A percentile compares a stretch with the other conserved stretches of the same genome.
These are phyloP conservation scores for Varroa destructor DNA, from an alignment of 1,140 invertebrate genomes.

Conservation along the genomic window DNA sequence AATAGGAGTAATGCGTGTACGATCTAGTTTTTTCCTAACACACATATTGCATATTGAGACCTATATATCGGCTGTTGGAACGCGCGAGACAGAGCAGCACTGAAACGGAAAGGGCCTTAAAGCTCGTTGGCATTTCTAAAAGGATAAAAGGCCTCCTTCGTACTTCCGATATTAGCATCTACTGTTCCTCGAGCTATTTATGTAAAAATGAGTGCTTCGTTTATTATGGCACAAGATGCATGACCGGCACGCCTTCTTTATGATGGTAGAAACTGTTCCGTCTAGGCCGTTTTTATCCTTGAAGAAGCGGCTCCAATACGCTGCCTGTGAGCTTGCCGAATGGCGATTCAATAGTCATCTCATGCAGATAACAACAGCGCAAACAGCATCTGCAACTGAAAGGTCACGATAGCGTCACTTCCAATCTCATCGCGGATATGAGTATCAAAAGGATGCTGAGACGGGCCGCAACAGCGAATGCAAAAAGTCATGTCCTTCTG, in stretches of 20 bases:
- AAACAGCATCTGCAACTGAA: slow-evolving; percentile 8
- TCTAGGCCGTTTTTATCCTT: background rate
- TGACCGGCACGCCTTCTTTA: background rate
- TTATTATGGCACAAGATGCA: too few species aligned
- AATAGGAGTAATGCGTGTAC: too few species aligned
- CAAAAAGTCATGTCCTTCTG: background rate
- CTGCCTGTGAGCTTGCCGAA: background rate
- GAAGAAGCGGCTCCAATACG: background rate
- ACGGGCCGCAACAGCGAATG: background rate
- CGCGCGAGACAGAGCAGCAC: too few species aligned
- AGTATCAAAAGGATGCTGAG: background rate
- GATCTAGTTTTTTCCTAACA: too few species aligned
- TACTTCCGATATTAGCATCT: too few species aligned
- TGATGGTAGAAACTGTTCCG: background rate
- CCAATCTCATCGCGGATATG: background rate
- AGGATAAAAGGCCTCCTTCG: too few species aligned
- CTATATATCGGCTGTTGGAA: too few species aligned
- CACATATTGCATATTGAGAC: too few species aligned
- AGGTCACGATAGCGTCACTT: background rate
- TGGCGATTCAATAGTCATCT: background rate
- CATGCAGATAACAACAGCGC: slow-evolving; percentile 5
- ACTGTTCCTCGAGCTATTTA: too few species aligned
- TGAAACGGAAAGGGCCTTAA: too few species aligned
- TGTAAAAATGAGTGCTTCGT: too few species aligned
- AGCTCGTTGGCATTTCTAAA: too few species aligned